phyloP scores from a whole-genome alignment of 2,888 invertebrate species.

The Aleiodes testaceus region DNA sequence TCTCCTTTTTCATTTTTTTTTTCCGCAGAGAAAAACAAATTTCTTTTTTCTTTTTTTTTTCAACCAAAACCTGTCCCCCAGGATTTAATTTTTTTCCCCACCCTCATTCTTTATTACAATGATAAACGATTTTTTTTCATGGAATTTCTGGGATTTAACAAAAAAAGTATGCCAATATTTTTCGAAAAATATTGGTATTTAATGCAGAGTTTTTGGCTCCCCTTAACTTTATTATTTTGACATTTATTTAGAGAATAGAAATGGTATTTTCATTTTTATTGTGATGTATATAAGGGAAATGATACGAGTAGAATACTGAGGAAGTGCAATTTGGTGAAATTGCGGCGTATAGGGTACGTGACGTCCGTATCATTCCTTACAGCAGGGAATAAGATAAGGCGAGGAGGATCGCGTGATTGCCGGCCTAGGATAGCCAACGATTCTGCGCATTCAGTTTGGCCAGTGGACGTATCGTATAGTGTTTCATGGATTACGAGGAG shows the following conservation, averaged over 20 bases:
- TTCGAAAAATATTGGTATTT: no score
- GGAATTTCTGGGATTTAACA: no score
- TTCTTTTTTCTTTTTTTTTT: not conserved
- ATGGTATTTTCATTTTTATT: constrained; percentile 41
- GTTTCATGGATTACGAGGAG: constrained; percentile 25
- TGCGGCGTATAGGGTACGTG: constrained; percentile 56
- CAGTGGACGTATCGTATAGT: not conserved
- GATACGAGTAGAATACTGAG: constrained; percentile 25
- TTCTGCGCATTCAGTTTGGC: constrained; percentile 44
- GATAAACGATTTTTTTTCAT: no score
- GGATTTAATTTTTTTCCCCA: constrained; percentile 2
- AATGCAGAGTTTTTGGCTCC: no score
- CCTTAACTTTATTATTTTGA: no score
- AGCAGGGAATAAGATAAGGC: constrained; percentile 55
- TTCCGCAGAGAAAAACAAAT: constrained; percentile 4
- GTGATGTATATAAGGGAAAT: constrained; percentile 18
- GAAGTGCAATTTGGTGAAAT: constrained; percentile 55
- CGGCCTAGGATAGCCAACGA: constrained; percentile 43
- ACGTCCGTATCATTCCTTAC: constrained; percentile 56
- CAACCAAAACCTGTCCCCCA: not conserved
- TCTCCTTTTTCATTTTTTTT: constrained; percentile 14
- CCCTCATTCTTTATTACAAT: no score
- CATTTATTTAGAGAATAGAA: no score
- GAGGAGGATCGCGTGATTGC: constrained; percentile 60
- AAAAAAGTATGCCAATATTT: no score